Percentiles rank a stretch among this genome's conserved stretches.
These are phyloP conservation scores for Hyles lineata DNA, from an alignment of 2,888 invertebrate genomes.

Conservation along the genomic window DNA sequence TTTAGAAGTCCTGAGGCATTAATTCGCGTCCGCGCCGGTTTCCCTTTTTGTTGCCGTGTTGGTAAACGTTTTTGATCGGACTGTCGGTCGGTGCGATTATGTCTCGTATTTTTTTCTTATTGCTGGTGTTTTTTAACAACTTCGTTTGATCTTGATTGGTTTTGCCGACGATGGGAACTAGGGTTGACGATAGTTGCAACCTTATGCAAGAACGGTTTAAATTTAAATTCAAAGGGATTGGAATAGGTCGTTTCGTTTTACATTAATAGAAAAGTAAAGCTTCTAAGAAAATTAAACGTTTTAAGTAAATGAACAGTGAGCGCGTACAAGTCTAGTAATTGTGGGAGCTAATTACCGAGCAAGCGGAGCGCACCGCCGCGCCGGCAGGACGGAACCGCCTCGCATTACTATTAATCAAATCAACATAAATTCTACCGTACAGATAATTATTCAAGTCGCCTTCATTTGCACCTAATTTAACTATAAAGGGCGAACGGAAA, in stretches of 20 bases:
- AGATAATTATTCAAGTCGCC: constrained; percentile 16
- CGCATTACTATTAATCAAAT: background rate
- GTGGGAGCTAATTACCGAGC: constrained; percentile 12
- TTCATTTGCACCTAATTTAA: constrained; percentile 26
- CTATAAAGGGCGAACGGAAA: constrained; percentile 24
- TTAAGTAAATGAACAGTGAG: constrained; percentile 15
- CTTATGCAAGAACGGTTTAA: background rate
- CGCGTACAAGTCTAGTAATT: constrained; percentile 15
- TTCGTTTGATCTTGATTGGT: constrained; percentile 16
- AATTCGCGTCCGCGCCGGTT: constrained; percentile 64
- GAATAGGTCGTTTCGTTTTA: background rate
- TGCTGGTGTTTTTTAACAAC: background rate
- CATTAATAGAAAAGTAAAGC: constrained; percentile 29
- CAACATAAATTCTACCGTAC: constrained; percentile 19
- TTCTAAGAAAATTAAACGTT: constrained; percentile 36
- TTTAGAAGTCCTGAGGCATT: constrained; percentile 73
- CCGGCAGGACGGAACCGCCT: constrained; percentile 5
- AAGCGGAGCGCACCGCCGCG: background rate
- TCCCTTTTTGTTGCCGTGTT: constrained; percentile 66
- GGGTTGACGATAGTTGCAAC: background rate
- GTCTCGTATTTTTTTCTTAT: constrained; percentile 45
- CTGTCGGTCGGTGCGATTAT: constrained; percentile 59
- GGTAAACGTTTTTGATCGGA: constrained; percentile 50
- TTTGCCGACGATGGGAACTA: background rate
- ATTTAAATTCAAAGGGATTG: background rate